Evolutionary conservation across 2,888 invertebrate species (phyloP), one percentile per base, ranked within the genome.

Genomic region (Bugulina stolonifera): DNA sequence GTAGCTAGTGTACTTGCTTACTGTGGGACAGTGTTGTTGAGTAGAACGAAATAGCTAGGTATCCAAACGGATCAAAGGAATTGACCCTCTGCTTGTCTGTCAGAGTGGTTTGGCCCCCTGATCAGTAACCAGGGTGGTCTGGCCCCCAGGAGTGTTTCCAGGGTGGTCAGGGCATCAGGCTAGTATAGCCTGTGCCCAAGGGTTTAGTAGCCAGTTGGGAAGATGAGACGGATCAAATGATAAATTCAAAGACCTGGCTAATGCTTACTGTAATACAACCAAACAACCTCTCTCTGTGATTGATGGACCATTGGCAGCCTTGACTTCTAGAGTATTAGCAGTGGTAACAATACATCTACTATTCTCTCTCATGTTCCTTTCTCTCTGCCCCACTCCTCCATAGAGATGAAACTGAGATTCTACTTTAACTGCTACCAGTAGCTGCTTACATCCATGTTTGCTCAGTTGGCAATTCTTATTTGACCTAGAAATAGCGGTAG

Each of bases 201-300:
- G 64, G 27, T 64, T 5, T 64, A 64, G 27, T 64, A 64, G 64
- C 64, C 64, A 64, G 64, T 64, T 29, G 27, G 14, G 64, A 64
- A 64, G 64, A 64, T 55, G 10, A n/a, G 10, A 10, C 10, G 64
- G 14, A 32, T 25, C n/a, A 25, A 25, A 5, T 43, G 43, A 43
- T 43, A 10, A 10, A 43, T n/a, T 43, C 27, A 64, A 64, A 64
- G 64, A 27, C 64, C 64, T 64, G 64, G 64, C 64, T 64, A 64
- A 32, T 64, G 34, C 32, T 14, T 32, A 32, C 25, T 43, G n/a
- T n/a, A n/a, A n/a, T n/a, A n/a, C n/a, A n/a, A n/a, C 18, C 43
- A 43, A 10, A 43, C 43, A 43, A 43, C 2, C 10, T 5, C 27
- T 64, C 10, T 10, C 29, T 25, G 14, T 18, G 23, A 3, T 25